A percentile compares a stretch with the other conserved stretches of the same genome.
Conservation (phyloP, 2,888 invertebrate genomes). For the Sphaerophoria rueppellii region DNA sequence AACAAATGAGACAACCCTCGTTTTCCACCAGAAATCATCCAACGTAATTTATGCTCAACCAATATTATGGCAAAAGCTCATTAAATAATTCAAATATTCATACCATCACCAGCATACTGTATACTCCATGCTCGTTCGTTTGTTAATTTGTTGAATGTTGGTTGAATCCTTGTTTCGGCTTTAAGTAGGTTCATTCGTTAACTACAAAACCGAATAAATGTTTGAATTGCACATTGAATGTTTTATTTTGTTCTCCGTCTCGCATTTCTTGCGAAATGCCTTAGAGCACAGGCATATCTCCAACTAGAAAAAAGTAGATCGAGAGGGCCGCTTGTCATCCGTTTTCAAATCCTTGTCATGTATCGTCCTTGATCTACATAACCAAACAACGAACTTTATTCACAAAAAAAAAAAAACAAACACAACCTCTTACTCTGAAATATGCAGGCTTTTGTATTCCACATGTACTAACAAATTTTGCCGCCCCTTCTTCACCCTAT, state of each 20-base stretch:
- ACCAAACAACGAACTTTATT: conserved; percentile 38
- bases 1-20: not conserved
- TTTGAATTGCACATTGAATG: conserved; percentile 59
- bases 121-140: not conserved
- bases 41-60: not conserved
- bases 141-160: conserved; percentile 31
- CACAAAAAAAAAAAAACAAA: conserved; percentile 6
- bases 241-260: conserved; percentile 15
- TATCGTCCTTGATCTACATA: conserved; percentile 72
- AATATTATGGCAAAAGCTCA: conserved; percentile 16
- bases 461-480: conserved; percentile 25
- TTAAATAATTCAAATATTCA: conserved; percentile 32
- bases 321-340: conserved; percentile 51
- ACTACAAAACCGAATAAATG: conserved; percentile 55
- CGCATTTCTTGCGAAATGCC: conserved; percentile 37
- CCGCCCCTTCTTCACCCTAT: too few relatives aligned
- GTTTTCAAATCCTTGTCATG: conserved; percentile 43
- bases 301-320: conserved; percentile 33
- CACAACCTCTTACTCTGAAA: conserved; percentile 44
- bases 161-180: conserved; percentile 46
- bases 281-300: not conserved
- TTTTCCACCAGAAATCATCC: not conserved
- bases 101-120: not conserved
- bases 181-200: conserved; percentile 44
- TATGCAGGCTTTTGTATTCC: conserved; percentile 67